Conservation (phyloP, 2,888 invertebrate species). For the Mycalesis mineus region DNA sequence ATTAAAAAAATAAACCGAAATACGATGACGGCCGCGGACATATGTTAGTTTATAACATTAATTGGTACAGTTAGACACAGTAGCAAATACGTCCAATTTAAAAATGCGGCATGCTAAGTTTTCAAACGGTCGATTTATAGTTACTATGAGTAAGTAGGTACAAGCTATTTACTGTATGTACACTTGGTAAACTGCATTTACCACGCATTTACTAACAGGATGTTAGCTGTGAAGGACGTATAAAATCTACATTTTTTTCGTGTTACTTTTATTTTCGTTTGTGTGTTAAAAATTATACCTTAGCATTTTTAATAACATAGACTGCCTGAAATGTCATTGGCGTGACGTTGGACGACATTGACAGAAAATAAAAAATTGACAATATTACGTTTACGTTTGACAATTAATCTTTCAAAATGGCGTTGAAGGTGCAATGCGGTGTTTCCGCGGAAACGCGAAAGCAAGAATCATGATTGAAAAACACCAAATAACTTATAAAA, state of each 20-base stretch:
- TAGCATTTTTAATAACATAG: too few relatives aligned
- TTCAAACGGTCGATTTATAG: neutral
- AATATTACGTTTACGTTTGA: conserved; percentile 19
- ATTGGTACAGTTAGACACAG: conserved; percentile 5
- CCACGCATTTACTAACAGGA: conserved; percentile 20
- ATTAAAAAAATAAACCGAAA: too few relatives aligned
- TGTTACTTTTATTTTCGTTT: too few relatives aligned
- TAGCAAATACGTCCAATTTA: conserved; percentile 9
- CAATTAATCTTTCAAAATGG: conserved; percentile 46
- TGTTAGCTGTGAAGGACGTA: conserved; percentile 23
- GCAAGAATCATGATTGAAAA: conserved; percentile 63
- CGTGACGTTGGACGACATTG: conserved; percentile 17
- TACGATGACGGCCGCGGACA: too few relatives aligned
- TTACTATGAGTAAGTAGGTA: neutral
- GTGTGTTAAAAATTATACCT: too few relatives aligned
- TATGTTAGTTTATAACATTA: too few relatives aligned
- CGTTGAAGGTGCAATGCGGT: conserved; percentile 74
- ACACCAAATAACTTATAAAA: conserved; percentile 52
- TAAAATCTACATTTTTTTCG: neutral
- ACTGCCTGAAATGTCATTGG: too few relatives aligned
- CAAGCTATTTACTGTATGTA: conserved; percentile 5
- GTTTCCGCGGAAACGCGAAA: conserved; percentile 72
- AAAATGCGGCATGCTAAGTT: conserved; percentile 12
- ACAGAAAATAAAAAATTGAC: conserved; percentile 15
- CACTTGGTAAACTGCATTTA: conserved; percentile 21